Evolutionary conservation across 1,140 invertebrate genomes (phyloP), one percentile per base, ranked within the genome.

Genomic region (Drosophila watanabei): DNA sequence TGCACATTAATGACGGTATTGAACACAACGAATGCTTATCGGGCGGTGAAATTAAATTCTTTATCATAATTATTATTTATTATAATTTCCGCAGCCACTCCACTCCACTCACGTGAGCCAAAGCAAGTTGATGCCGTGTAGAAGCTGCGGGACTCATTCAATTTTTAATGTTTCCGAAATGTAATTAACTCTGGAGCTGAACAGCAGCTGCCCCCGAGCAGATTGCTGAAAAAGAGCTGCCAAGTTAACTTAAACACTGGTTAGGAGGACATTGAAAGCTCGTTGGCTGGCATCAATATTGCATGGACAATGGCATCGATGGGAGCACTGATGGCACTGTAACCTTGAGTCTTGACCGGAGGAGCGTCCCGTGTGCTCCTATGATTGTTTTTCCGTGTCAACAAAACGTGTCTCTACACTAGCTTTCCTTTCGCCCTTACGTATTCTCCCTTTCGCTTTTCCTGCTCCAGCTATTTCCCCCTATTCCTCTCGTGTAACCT

Each of bases 351-450:
- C 52, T 39, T 79, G 76, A 61, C 61, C 63, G 54, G 46, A 24
- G 52, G 2, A 37, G 49, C 56, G 75, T 58, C 80, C 69, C 39
- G 70, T 77, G 58, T 77, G 79, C 24, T 24, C 24, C 24, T 63
- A 75, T 75, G 79, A 80, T 80, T 80, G 79, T 75, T 80, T 80
- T 80, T 62, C 62, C 71, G 59, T 80, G 79, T 80, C 63, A 79
- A 56, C 58, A 52, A 13, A 71, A 71, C 65, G 49, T 79, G 64
- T 52, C 28, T 54, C 58, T 33, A 58, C 59, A 69, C 58, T 56
- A 75, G 51, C 35, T 56, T 49, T 45, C 32, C 35, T 4, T 41
- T 49, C 32, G 32, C 33, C 45, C 8, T 30, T 57, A 1, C 28
- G 16, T 11, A 28, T 6, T 14, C 35, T 13, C 5, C 9, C 52